Evolutionary conservation across 2,888 invertebrate species (phyloP).

Genomic region (Drosophila subsilvestris): DNA sequence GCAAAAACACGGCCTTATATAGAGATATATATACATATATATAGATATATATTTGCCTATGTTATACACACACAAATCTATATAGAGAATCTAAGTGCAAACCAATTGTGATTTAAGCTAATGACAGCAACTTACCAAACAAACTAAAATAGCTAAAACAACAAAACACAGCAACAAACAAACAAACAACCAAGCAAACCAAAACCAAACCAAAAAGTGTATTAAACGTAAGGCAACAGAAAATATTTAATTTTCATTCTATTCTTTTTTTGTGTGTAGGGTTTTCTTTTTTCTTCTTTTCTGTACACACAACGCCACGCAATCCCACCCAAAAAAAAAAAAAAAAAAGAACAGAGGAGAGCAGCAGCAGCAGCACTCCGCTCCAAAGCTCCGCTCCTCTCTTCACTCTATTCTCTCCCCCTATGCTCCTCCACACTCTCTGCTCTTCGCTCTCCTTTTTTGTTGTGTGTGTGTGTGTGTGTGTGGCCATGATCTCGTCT

Average conservation of each 20-base stretch:
- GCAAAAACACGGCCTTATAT: constrained; percentile 32
- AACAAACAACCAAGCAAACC: constrained; percentile 9
- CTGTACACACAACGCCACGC: constrained; percentile 74
- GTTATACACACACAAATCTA: constrained; percentile 56
- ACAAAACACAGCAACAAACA: constrained; percentile 13
- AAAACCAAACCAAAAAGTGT: constrained; percentile 12
- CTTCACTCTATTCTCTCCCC: constrained; percentile 3
- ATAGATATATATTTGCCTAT: constrained; percentile 35
- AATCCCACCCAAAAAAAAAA: constrained; percentile 47
- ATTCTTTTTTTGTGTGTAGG: constrained; percentile 11
- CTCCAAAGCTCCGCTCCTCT: constrained; percentile 4
- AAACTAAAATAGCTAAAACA: constrained; percentile 11
- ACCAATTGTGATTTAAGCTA: constrained; percentile 72
- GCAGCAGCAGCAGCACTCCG: constrained; percentile 1
- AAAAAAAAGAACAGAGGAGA: constrained; percentile 11
- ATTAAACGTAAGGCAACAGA: constrained; percentile 49
- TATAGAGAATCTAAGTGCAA: constrained; percentile 57
- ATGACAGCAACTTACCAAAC: constrained; percentile 39
- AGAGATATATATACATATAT: constrained; percentile 22
- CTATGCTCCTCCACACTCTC: constrained; percentile 4
- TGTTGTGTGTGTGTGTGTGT: constrained; percentile 20
- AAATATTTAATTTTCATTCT: constrained; percentile 46
- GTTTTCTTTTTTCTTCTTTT: constrained; percentile 57
- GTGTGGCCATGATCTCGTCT: constrained; percentile 70
- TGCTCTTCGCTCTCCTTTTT: constrained; percentile 30